Evolutionary conservation across 2,113 vertebrate species (phyloP).

Genomic region (Lepidothrix coronata): DNA sequence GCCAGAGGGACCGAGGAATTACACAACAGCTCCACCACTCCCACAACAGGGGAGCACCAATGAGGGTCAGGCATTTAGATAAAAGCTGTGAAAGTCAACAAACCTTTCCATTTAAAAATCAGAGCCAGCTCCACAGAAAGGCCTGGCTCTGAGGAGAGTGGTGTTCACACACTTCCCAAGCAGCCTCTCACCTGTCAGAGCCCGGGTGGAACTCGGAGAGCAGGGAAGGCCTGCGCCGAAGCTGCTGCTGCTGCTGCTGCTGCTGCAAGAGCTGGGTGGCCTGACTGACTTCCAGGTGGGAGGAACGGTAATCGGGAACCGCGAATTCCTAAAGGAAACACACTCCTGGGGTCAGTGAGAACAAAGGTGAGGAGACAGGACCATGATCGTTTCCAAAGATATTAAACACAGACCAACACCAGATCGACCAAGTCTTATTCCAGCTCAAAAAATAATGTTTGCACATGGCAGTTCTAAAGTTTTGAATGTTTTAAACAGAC

Average conservation of each 20-base stretch:
- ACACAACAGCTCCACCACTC: neutral
- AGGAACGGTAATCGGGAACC: constrained; percentile 88
- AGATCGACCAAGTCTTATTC: neutral
- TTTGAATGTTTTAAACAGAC: neutral
- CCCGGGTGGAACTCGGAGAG: constrained; percentile 96
- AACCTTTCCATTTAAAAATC: neutral
- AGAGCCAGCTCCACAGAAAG: neutral
- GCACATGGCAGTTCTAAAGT: neutral
- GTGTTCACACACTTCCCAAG: neutral
- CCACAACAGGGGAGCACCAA: neutral
- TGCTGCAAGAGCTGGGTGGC: constrained; percentile 82
- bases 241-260: constrained; percentile 82
- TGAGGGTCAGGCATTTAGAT: neutral
- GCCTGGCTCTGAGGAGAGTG: neutral
- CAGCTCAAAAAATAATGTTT: neutral
- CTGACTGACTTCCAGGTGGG: constrained; percentile 86
- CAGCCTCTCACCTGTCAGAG: constrained; percentile 84
- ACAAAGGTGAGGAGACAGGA: neutral
- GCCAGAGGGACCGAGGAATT: neutral
- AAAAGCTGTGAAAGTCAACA: neutral
- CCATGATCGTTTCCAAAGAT: neutral
- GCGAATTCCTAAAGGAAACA: constrained; percentile 85
- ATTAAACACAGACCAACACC: neutral
- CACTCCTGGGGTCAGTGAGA: neutral
- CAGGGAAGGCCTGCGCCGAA: constrained; percentile 90